These are phyloP conservation scores for Watsonalla cultraria DNA, from an alignment of 2,888 invertebrate species.

Conservation along the genomic window DNA sequence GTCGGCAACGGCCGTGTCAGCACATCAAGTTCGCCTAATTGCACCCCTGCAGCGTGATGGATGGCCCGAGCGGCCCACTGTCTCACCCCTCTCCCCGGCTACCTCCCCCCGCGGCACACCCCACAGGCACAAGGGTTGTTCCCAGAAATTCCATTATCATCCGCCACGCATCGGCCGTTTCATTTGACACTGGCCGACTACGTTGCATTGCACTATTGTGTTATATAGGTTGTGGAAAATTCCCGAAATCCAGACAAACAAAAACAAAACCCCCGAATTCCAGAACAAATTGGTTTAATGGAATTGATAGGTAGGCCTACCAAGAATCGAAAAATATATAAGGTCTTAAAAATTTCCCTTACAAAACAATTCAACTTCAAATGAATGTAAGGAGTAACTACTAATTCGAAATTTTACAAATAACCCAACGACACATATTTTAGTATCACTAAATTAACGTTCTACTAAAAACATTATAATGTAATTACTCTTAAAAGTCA, in stretches of 20 bases:
- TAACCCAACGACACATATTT: no score
- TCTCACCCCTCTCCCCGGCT: slow-evolving; percentile 15
- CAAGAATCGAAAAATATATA: neutral
- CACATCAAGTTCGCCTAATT: slow-evolving; percentile 67
- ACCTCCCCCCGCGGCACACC: slow-evolving; percentile 48
- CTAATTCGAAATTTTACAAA: no score
- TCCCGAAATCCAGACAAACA: no score
- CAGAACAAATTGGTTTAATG: neutral
- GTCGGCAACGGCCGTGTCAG: slow-evolving; percentile 63
- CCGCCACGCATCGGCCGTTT: slow-evolving; percentile 42
- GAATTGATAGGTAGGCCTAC: neutral
- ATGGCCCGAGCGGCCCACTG: slow-evolving; percentile 44
- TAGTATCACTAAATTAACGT: no score
- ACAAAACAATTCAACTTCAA: no score
- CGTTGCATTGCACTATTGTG: slow-evolving; percentile 37
- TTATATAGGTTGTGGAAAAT: slow-evolving; percentile 1
- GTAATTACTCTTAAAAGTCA: no score
- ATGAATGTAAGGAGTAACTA: no score
- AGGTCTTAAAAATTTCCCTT: no score
- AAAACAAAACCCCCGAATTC: neutral
- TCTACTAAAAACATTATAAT: no score
- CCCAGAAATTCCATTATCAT: slow-evolving; percentile 74
- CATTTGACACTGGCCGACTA: slow-evolving; percentile 57
- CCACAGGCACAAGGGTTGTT: slow-evolving; percentile 68
- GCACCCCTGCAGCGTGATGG: slow-evolving; percentile 69